Percentiles rank a stretch among this genome's conserved stretches.
Conservation (phyloP, 2,113 vertebrate species). For the Siniperca chuatsi region DNA sequence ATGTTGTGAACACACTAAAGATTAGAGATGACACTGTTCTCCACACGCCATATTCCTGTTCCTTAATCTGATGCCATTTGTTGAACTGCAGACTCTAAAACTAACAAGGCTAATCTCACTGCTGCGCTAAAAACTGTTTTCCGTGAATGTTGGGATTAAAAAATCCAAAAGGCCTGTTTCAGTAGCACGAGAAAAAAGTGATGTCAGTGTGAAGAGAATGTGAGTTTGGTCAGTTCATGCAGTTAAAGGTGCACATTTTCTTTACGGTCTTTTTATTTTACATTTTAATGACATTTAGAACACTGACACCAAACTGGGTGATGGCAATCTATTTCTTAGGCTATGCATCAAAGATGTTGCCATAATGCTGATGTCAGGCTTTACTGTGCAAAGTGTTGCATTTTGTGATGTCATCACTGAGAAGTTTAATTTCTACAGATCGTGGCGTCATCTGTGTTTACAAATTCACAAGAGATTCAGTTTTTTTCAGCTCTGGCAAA, state of each 20-base stretch:
- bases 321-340: slow-evolving; percentile 19
- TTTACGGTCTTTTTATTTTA: neutral
- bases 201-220: too few relatives aligned
- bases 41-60: neutral
- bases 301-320: neutral
- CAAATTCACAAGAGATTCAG: neutral
- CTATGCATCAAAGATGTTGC: neutral
- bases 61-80: slow-evolving; percentile 36
- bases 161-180: neutral
- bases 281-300: neutral
- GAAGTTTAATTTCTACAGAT: neutral
- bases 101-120: slow-evolving; percentile 6
- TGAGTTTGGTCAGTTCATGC: slow-evolving; percentile 1
- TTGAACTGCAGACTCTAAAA: slow-evolving; percentile 24
- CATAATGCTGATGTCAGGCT: slow-evolving; percentile 35
- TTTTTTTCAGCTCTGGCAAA: neutral
- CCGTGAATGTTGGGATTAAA: neutral
- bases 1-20: slow-evolving; percentile 44
- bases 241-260: slow-evolving; percentile 18
- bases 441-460: slow-evolving; percentile 22
- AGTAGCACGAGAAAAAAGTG: neutral
- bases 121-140: slow-evolving; percentile 12
- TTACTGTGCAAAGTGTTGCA: neutral
- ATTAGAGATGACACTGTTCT: slow-evolving; percentile 37
- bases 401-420: neutral